These are phyloP conservation scores for Keiferia lycopersicella DNA, from an alignment of 2,888 invertebrate species.

Conservation along the genomic window DNA sequence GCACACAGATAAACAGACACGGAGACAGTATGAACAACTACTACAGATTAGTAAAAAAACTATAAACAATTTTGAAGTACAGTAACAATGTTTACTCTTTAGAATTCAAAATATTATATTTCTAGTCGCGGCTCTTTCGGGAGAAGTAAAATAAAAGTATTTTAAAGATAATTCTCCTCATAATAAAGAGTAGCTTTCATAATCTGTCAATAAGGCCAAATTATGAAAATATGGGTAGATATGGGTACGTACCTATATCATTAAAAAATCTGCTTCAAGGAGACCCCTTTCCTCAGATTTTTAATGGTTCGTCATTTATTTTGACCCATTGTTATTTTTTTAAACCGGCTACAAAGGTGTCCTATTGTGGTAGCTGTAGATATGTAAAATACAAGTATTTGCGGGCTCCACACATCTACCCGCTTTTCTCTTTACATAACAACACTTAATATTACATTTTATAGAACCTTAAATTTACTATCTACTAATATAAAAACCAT, in stretches of 20 bases:
- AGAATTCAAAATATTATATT: background rate
- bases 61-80: conserved; percentile 3
- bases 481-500: conserved; percentile 21
- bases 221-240: too few species aligned
- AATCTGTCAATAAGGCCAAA: too few species aligned
- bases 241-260: too few species aligned
- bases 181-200: too few species aligned
- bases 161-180: too few species aligned
- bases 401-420: background rate
- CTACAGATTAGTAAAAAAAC: background rate
- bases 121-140: background rate
- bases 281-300: too few species aligned
- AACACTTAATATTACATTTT: conserved; percentile 18
- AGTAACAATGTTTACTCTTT: background rate
- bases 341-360: too few species aligned
- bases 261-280: too few species aligned
- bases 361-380: background rate
- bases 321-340: background rate
- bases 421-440: conserved; percentile 9
- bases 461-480: background rate
- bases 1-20: conserved; percentile 32
- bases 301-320: too few species aligned
- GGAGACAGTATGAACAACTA: conserved; percentile 31
- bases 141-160: too few species aligned
- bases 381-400: background rate